Conservation (phyloP, 2,888 invertebrate genomes). For the Habrosyne pyritoides region DNA sequence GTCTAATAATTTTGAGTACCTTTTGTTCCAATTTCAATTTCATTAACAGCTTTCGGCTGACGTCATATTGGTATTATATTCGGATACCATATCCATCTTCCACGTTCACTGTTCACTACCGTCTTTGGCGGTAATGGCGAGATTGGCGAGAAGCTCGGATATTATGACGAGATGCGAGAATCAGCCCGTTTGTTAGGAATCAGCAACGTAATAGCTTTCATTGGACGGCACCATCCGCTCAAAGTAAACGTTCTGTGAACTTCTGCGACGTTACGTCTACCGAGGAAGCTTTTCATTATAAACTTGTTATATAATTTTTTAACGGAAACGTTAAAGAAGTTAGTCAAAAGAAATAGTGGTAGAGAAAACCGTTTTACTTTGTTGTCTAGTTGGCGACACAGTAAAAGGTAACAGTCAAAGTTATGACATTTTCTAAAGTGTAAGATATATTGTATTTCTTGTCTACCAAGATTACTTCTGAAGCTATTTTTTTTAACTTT, state of each 20-base stretch:
- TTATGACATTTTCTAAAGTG: too few species aligned
- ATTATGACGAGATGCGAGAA: slow-evolving; percentile 9
- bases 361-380: not conserved
- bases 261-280: not conserved
- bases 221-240: not conserved
- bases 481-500: not conserved
- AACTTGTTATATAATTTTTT: not conserved
- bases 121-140: slow-evolving; percentile 15
- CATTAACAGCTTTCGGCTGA: not conserved
- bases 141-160: slow-evolving; percentile 18
- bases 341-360: not conserved
- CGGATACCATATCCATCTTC: not conserved
- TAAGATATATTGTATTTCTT: too few species aligned
- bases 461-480: too few species aligned
- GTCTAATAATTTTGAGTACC: too few species aligned
- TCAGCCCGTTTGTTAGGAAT: not conserved
- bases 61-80: too few species aligned
- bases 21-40: too few species aligned
- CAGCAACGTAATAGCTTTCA: not conserved
- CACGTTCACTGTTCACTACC: not conserved
- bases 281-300: not conserved
- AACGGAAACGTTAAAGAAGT: not conserved
- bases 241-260: not conserved
- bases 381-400: too few species aligned
- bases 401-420: too few species aligned